Evolutionary conservation across 1,140 invertebrate species (phyloP), one percentile per base, ranked within the genome.

Genomic region (Drosophila funebris): DNA sequence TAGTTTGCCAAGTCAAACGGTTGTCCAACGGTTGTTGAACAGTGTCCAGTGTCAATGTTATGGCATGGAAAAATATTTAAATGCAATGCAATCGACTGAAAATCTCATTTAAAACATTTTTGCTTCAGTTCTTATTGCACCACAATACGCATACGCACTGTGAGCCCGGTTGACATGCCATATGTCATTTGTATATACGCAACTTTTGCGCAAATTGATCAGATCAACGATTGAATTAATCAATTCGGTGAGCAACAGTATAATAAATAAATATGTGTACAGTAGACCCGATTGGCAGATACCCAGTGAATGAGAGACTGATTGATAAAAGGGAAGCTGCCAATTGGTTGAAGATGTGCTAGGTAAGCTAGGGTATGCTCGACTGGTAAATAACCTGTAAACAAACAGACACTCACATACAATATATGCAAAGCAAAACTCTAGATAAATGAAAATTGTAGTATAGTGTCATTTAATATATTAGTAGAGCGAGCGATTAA

Each of bases 221-320:
- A 37, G 64, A 72, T 72, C 61, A 73, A 66, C 57, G 63, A 78
- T 71, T 61, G 31, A 70, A 78, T 82, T 74, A 82, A 82, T 82
- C 71, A 82, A 82, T 82, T 63, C 63, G 18, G 11, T 20, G 18
- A 29, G 33, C 31, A 44, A 22, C n/a, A 4, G 9, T 44, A 11
- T 22, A 44, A 44, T 22, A 18, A 22, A 22, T 6, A 16, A 4
- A 4, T n/a, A 4, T 13, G 33, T 13, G 4, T 4, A 14, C 14
- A n/a, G 14, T 7, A 1, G 13, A 8, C 1, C 2, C 13, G 37
- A 41, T 6, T 41, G 7, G 6, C 14, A 41, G 37, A 16, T 41
- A 8, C 14, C n/a, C 14, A 41, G 14, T 1, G 31, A 31, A 9
- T 33, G 11, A 11, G 3, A 33, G 1, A 9, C 31, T 11, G 0